Evolutionary conservation across 2,888 invertebrate genomes (phyloP), one percentile per base, ranked within the genome.

Genomic region (Trissolcus brochymenae): DNA sequence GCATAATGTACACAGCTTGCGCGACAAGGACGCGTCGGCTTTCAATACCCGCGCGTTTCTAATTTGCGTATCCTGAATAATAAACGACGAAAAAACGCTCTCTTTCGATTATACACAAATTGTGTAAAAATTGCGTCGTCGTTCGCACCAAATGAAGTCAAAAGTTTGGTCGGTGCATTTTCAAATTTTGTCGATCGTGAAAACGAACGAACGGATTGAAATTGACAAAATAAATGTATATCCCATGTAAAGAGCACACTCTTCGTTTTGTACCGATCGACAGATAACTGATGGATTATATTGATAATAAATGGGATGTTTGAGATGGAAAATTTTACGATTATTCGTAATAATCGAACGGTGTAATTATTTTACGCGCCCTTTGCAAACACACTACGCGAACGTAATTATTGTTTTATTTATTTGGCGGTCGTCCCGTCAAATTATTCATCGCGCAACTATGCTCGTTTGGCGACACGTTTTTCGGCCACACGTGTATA

Each of bases 381-480:
- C 72, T 49, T 1, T 16, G 59, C 59, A 66, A 66, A 66, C 73
- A 65, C 59, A 40, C 49, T 17, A 21, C 50, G 21, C 59, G 46
- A 46, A 54, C 40, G 66, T 61, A 66, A 74, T 74, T 67, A 74
- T 62, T 74, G 67, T 74, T 67, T 67, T 74, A 74, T 74, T 74
- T 74, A 74, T 68, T 62, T 68, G 67, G 61, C 25, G 66, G 51
- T n/a, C 61, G 56, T 41, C 56, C 29, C 49, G 67, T 43, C 55
- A 19, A 66, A 66, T 74, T 74, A 66, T 74, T 74, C 61, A 74
- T 50, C 61, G 35, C 65, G 59, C 35, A 11, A 11, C 35, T 11
- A 25, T 6, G 49, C 35, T 59, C 65, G 21, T 72, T 59, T 54
- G 35, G 29, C 21, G 49, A 57, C 64, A 14, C 21, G 43, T 54